These are phyloP conservation scores for Pholis gunnellus DNA, from an alignment of 2,113 vertebrate species.

Conservation along the genomic window DNA sequence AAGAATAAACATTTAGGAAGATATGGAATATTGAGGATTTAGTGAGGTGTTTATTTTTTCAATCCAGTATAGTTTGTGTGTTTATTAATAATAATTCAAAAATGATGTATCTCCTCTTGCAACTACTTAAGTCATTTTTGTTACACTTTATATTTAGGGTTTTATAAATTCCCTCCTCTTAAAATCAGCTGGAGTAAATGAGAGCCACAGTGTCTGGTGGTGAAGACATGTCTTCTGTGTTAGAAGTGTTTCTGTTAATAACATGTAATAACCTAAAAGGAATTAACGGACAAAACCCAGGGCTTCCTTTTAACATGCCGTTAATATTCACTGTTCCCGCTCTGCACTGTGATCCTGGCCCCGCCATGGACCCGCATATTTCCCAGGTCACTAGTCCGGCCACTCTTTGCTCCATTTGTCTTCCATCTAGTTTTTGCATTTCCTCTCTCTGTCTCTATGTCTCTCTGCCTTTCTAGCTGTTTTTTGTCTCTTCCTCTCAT, in stretches of 20 bases:
- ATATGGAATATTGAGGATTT: neutral
- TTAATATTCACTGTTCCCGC: neutral
- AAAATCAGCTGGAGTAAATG: neutral
- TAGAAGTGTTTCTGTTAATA: neutral
- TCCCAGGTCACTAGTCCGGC: conserved; percentile 6
- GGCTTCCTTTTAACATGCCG: neutral
- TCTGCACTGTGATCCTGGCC: neutral
- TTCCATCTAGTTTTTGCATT: neutral
- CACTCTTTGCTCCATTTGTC: conserved; percentile 15
- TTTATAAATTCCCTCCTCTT: neutral
- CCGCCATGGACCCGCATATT: neutral
- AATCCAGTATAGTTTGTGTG: neutral
- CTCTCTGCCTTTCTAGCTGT: conserved; percentile 9
- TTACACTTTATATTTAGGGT: neutral
- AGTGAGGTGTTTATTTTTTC: neutral
- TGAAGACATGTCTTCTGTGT: neutral
- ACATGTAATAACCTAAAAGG: neutral
- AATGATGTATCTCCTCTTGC: no score
- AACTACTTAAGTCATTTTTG: no score
- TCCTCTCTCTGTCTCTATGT: neutral
- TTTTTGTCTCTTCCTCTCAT: conserved; percentile 25
- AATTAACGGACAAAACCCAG: neutral
- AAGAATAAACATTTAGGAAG: neutral
- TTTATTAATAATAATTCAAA: no score
- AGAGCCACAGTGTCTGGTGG: neutral